These are phyloP conservation scores for Galago senegalensis DNA, from an alignment of 2,797 vertebrate species.

Conservation along the genomic window DNA sequence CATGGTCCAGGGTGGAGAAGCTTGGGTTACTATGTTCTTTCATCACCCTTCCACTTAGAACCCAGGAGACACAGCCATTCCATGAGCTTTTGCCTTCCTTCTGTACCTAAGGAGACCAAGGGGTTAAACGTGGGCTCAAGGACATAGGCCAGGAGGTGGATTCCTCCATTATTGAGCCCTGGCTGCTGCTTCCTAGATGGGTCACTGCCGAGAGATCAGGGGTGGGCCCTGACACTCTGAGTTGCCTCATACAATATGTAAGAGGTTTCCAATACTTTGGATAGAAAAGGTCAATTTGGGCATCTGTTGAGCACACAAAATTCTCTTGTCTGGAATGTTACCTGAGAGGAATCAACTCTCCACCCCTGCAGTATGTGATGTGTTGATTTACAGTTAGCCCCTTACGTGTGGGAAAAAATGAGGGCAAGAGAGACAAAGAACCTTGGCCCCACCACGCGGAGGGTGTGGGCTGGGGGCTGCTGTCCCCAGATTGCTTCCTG, in stretches of 20 bases:
- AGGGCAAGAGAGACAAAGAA: not conserved
- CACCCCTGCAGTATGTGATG: not conserved
- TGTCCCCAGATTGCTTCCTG: not conserved
- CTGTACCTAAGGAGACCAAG: not conserved
- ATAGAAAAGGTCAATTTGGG: not conserved
- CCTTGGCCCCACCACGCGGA: too few species aligned
- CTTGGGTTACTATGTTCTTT: not conserved
- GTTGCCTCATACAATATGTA: not conserved
- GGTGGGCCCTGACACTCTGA: not conserved
- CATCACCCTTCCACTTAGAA: not conserved
- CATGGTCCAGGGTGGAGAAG: not conserved
- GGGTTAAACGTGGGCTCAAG: not conserved
- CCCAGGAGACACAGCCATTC: not conserved
- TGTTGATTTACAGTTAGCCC: not conserved
- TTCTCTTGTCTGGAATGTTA: not conserved
- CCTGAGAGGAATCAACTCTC: not conserved
- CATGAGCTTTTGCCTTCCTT: not conserved
- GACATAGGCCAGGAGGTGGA: not conserved
- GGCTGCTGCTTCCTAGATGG: not conserved
- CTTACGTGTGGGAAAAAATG: not conserved
- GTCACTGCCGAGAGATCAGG: not conserved
- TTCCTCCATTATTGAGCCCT: not conserved
- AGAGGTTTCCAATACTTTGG: not conserved
- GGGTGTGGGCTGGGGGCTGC: not conserved
- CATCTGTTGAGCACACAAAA: not conserved